A percentile compares a stretch with the other conserved stretches of the same genome.
Conservation (phyloP, 1,140 invertebrate species). For the Melitaea cinxia region DNA sequence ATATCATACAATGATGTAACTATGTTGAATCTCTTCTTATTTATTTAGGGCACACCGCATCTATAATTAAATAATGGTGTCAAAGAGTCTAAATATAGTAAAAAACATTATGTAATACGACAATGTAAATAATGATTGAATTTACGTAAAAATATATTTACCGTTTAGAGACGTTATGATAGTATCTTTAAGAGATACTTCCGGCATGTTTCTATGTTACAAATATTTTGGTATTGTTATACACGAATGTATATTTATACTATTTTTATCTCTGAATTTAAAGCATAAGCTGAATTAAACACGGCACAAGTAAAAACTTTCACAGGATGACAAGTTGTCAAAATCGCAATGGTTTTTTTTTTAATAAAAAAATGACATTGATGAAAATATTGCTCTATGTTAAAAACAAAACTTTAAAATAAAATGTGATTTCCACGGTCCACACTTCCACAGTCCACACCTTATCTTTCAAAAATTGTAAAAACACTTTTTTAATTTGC, state of each 20-base stretch:
- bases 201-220: slow-evolving; percentile 53
- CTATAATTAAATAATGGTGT: slow-evolving; percentile 75
- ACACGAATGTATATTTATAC: slow-evolving; percentile 40
- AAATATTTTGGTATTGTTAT: slow-evolving; percentile 48
- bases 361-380: not conserved
- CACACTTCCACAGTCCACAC: not conserved
- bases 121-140: slow-evolving; percentile 40
- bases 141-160: slow-evolving; percentile 40
- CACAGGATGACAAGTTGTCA: slow-evolving; percentile 30
- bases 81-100: slow-evolving; percentile 57
- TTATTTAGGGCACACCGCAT: slow-evolving; percentile 51
- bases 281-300: too few relatives aligned
- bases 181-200: slow-evolving; percentile 62
- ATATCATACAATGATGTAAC: slow-evolving; percentile 38
- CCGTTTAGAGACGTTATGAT: slow-evolving; percentile 70
- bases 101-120: slow-evolving; percentile 67
- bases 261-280: slow-evolving; percentile 35
- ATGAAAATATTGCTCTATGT: not conserved
- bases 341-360: not conserved
- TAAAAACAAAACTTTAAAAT: too few relatives aligned
- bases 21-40: slow-evolving; percentile 38
- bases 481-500: not conserved
- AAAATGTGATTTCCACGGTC: too few relatives aligned
- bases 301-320: slow-evolving; percentile 51
- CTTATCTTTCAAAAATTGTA: not conserved